Evolutionary conservation across 2,888 invertebrate species (phyloP), one percentile per base, ranked within the genome.

Genomic region (Beris morrisii): DNA sequence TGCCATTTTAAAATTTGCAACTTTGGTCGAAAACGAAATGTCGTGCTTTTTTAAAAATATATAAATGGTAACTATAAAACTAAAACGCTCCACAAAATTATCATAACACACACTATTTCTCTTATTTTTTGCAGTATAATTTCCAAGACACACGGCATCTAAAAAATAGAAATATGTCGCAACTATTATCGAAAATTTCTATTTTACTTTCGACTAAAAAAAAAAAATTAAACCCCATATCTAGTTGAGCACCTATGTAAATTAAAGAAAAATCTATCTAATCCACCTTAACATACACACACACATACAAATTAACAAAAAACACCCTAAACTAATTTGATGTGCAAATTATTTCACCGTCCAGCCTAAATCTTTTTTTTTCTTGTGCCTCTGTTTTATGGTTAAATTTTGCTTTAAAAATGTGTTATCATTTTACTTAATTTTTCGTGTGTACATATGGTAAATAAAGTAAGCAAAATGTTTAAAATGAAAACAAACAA

Each of bases 1-100:
- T 88, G 88, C 76, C 87, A 87, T 73, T 87, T 88, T 78, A 88
- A 88, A 81, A 86, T 88, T 69, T 88, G 88, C 81, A 87, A 87
- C 75, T 86, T 88, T 85, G 87, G 88, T 12, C 83, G 86, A 65
- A 87, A 86, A 75, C 81, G 86, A 72, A 81, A 78, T 69, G 75
- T 78, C 58, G 69, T 66, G 65, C 52, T 53, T 46, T 48, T 54
- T 11, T 61, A 58, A 64, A 67, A 69, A 66, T 61, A 32, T 38
- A 50, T 64, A 38, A 43, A 53, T 59, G 28, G 31, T 52, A 31
- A 52, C 53, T 32, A 7, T 56, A 38, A 56, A 15, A 28, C 32
- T 12, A 38, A 53, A 22, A 38, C n/a, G 22, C 4, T 64, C 32
- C 38, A 44, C 45, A 15, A 44, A 44, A 22, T 46, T 30, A 5